A percentile compares a stretch with the other conserved stretches of the same genome.
phyloP scores from a whole-genome alignment of 1,140 invertebrate genomes.

The Penaeus japonicus region DNA sequence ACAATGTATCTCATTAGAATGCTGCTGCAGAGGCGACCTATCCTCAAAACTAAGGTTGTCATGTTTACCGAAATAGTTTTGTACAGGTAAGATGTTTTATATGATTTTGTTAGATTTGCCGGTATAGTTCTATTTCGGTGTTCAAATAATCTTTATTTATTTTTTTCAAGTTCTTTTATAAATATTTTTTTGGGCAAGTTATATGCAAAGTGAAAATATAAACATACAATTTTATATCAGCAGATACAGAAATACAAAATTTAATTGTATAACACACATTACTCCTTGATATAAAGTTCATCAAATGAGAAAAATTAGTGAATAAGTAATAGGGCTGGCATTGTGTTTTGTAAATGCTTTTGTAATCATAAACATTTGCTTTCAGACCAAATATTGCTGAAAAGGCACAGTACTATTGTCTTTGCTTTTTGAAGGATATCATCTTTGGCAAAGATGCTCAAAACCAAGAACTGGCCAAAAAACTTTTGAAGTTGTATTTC shows the following conservation, averaged over 20 bases:
- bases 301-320: too few species aligned
- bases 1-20: conserved; percentile 20
- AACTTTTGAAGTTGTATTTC: conserved; percentile 91
- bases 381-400: conserved; percentile 85
- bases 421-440: conserved; percentile 90
- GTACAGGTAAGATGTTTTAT: conserved; percentile 25
- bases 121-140: background rate
- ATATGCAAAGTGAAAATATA: too few species aligned
- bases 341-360: too few species aligned
- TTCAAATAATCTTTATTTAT: background rate
- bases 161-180: too few species aligned
- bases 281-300: too few species aligned
- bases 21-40: background rate
- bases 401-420: conserved; percentile 90
- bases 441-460: conserved; percentile 76
- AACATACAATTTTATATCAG: too few species aligned
- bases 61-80: conserved; percentile 71
- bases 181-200: too few species aligned
- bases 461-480: conserved; percentile 78
- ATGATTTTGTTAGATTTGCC: background rate
- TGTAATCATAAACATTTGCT: background rate
- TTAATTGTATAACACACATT: too few species aligned
- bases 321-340: too few species aligned
- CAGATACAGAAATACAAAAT: too few species aligned
- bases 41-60: conserved; percentile 88